Conservation (phyloP, 2,113 vertebrate genomes). For the Pluvialis apricaria region DNA sequence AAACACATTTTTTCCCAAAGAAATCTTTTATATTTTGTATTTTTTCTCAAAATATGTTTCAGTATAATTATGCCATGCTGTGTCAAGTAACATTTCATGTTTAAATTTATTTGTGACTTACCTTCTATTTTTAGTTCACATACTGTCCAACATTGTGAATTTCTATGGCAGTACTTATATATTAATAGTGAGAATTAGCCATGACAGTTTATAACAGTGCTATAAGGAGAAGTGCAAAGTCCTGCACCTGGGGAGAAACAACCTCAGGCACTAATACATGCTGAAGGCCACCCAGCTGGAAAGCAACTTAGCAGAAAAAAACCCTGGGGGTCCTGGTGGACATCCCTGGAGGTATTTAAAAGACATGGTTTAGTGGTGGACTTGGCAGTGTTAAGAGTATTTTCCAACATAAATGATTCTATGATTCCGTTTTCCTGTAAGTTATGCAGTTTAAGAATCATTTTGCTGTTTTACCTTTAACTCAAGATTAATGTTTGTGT, state of each 20-base stretch:
- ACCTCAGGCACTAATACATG: not conserved
- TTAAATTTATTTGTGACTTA: not conserved
- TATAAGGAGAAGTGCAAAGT: not conserved
- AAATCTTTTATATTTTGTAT: not conserved
- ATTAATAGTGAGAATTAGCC: not conserved
- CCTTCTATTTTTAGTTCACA: not conserved
- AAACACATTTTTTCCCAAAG: not conserved
- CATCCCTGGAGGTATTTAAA: no score
- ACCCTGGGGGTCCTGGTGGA: no score
- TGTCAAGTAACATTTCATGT: not conserved
- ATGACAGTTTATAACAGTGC: accelerated
- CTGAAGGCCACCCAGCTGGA: not conserved
- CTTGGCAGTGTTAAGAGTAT: no score
- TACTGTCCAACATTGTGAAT: not conserved
- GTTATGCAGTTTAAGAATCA: no score
- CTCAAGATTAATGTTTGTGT: no score
- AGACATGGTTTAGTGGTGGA: no score
- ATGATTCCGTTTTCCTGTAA: no score
- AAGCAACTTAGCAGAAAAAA: not conserved
- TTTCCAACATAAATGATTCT: no score
- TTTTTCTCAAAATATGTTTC: not conserved
- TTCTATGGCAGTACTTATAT: not conserved
- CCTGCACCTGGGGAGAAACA: not conserved
- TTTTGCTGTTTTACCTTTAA: no score
- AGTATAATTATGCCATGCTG: not conserved